phyloP scores from a whole-genome alignment of 37 sponge, comb jelly and placozoan species.

The Halisarca cf. caerulea region DNA sequence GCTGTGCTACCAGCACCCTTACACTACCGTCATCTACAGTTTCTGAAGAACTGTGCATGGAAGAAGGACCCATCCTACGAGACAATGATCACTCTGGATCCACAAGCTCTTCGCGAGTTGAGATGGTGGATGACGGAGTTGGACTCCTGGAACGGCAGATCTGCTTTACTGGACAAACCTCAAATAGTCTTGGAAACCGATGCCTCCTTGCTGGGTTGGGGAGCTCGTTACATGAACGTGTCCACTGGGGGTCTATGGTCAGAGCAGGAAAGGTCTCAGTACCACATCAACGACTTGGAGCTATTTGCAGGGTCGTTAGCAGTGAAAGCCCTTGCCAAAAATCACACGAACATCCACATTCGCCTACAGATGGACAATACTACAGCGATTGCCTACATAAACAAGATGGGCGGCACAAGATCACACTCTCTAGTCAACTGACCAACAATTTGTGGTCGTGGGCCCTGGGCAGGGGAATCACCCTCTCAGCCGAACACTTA shows the following conservation, averaged over 20 bases:
- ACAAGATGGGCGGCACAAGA: no score
- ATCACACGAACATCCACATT: neutral
- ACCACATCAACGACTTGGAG: constrained; percentile 33
- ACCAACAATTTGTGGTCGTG: no score
- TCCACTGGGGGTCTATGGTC: constrained; percentile 7
- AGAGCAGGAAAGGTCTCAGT: neutral
- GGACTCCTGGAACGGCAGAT: constrained; percentile 17
- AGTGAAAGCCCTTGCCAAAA: neutral
- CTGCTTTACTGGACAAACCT: neutral
- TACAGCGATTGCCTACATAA: constrained; percentile 10
- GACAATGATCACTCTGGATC: neutral
- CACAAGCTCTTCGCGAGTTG: neutral
- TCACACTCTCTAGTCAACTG: no score
- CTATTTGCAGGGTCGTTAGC: constrained; percentile 12
- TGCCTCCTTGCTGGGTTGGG: constrained; percentile 19
- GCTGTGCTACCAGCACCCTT: constrained; percentile 11
- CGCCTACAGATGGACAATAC: constrained; percentile 4
- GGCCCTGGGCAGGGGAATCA: no score
- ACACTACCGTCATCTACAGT: constrained; percentile 5
- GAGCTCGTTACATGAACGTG: neutral
- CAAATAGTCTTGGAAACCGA: constrained; percentile 5
- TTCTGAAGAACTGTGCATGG: neutral
- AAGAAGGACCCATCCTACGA: neutral
- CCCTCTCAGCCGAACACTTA: no score
- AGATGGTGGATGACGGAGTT: neutral